These are phyloP conservation scores for Pitta sordida DNA, from an alignment of 2,113 vertebrate genomes.

Conservation along the genomic window DNA sequence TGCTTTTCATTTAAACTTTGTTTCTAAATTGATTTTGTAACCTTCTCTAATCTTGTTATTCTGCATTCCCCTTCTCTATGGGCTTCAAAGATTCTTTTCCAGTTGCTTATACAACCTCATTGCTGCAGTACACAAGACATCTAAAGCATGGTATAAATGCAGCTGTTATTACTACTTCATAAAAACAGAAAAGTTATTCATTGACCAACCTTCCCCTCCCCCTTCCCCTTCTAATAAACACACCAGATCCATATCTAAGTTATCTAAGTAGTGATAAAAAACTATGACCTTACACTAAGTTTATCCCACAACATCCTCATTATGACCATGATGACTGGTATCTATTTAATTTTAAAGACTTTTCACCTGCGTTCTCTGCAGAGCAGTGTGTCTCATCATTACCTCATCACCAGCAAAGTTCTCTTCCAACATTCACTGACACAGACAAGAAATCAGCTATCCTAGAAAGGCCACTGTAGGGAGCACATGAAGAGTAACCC, in stretches of 20 bases:
- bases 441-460: not conserved
- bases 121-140: accelerated
- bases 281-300: not conserved
- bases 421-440: not conserved
- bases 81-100: not conserved
- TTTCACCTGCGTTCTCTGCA: not conserved
- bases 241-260: slow-evolving; percentile 3
- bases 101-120: not conserved
- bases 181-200: slow-evolving; percentile 13
- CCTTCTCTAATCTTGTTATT: not conserved
- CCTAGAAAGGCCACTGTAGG: not conserved
- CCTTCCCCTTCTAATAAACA: slow-evolving; percentile 7
- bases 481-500: not conserved
- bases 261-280: slow-evolving; percentile 9
- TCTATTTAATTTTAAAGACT: not conserved
- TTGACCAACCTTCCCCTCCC: not conserved
- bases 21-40: not conserved
- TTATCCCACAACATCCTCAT: not conserved
- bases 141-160: not conserved
- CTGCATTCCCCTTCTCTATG: not conserved
- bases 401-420: not conserved
- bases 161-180: not conserved
- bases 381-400: not conserved
- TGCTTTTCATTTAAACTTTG: not conserved
- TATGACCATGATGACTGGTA: not conserved